These are phyloP conservation scores for Perodicticus potto DNA, from an alignment of 2,797 vertebrate genomes.

Conservation along the genomic window DNA sequence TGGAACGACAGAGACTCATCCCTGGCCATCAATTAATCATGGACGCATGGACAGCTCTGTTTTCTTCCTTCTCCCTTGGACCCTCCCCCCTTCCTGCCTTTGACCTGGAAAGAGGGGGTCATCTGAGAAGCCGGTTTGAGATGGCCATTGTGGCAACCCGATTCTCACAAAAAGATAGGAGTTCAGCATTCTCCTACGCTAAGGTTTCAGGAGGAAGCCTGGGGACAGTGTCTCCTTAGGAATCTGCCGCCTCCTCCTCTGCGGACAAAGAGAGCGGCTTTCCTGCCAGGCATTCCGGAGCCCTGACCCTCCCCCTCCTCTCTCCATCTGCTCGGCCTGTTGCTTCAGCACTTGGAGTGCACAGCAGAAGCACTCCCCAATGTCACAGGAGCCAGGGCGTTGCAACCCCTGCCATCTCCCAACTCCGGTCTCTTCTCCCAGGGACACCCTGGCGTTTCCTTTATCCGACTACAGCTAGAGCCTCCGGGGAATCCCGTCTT, in stretches of 20 bases:
- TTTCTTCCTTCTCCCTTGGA: no score
- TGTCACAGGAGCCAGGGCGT: not conserved
- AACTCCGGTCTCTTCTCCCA: not conserved
- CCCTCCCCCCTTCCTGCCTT: not conserved
- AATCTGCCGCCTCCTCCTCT: conserved; percentile 1
- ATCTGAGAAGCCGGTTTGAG: not conserved
- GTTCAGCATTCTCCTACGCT: not conserved
- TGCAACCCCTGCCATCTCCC: not conserved
- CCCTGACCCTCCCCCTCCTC: not conserved
- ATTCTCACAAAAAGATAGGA: not conserved
- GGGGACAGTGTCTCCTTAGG: conserved; percentile 48
- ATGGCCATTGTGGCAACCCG: not conserved
- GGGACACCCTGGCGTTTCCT: not conserved
- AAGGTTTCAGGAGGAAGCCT: not conserved
- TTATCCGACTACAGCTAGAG: not conserved
- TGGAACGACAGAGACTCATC: not conserved
- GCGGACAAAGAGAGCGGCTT: conserved; percentile 67
- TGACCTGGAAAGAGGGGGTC: not conserved
- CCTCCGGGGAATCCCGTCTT: not conserved
- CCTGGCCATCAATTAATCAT: not conserved
- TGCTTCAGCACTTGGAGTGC: conserved; percentile 50
- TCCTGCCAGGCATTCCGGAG: conserved; percentile 59
- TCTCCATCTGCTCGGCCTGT: conserved; percentile 67
- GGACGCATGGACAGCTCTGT: no score
- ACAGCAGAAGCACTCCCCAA: not conserved